phyloP scores from a whole-genome alignment of 2,888 invertebrate species.

The Drosophila picticornis region DNA sequence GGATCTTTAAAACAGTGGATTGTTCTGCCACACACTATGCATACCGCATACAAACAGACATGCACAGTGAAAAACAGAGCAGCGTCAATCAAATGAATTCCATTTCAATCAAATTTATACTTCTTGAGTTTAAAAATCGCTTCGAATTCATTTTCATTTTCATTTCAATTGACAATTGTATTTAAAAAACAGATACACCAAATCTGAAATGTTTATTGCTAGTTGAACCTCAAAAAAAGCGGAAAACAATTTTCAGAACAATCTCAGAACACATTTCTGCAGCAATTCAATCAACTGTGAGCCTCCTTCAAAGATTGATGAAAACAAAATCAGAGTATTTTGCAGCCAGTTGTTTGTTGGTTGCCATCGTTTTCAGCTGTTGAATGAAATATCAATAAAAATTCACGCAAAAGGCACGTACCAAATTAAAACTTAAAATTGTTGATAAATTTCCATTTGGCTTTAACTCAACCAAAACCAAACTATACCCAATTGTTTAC shows the following conservation, averaged over 20 bases:
- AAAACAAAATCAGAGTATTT: neutral
- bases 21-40: neutral
- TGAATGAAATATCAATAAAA: neutral
- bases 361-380: neutral
- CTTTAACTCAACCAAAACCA: neutral
- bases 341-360: neutral
- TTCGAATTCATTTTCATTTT: neutral
- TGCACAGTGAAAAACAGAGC: neutral
- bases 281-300: neutral
- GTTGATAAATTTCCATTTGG: neutral
- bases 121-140: neutral
- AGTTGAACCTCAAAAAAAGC: neutral
- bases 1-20: conserved; percentile 26
- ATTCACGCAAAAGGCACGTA: neutral
- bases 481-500: neutral
- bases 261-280: neutral
- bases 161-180: neutral
- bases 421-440: too few relatives aligned
- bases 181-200: neutral
- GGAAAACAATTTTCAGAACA: neutral
- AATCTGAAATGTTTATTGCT: neutral
- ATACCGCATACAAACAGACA: neutral
- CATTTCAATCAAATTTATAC: neutral
- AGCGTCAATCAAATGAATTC: neutral
- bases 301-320: neutral